Percentiles rank a stretch among this genome's conserved stretches.
phyloP scores from a whole-genome alignment of 2,888 invertebrate species.

The Agapostemon virescens region DNA sequence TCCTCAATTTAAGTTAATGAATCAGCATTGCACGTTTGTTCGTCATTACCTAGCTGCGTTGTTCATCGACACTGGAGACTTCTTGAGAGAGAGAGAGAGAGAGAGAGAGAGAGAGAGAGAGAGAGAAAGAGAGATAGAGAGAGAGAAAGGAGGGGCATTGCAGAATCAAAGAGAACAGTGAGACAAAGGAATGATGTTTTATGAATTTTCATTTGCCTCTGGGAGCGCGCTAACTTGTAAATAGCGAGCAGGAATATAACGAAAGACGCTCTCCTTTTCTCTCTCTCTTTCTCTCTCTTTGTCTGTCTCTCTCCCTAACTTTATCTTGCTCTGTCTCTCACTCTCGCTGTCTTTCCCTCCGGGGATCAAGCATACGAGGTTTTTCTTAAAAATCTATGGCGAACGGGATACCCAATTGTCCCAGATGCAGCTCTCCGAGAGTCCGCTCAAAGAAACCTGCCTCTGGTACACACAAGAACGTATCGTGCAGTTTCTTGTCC shows the following conservation, averaged over 20 bases:
- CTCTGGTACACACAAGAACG: slow-evolving; percentile 34
- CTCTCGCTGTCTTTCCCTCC: not conserved
- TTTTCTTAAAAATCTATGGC: slow-evolving; percentile 44
- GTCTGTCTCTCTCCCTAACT: not conserved
- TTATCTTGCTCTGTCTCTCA: not conserved
- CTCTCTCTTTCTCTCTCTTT: not conserved
- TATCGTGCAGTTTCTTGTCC: slow-evolving; percentile 46
- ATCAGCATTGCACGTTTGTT: slow-evolving; percentile 69
- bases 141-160: too few relatives aligned
- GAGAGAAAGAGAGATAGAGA: too few relatives aligned
- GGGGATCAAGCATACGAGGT: slow-evolving; percentile 10
- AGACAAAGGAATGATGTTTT: not conserved
- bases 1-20: slow-evolving; percentile 60
- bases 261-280: not conserved
- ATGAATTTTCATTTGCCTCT: not conserved
- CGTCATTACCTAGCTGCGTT: slow-evolving; percentile 58
- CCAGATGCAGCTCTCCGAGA: slow-evolving; percentile 28
- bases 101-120: not conserved
- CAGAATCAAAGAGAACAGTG: not conserved
- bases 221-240: not conserved
- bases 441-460: slow-evolving; percentile 55
- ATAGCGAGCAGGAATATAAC: not conserved
- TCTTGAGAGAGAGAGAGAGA: not conserved
- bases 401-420: slow-evolving; percentile 42
- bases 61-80: slow-evolving; percentile 54